Percentiles rank a stretch among this genome's conserved stretches.
phyloP scores from a whole-genome alignment of 1,140 invertebrate genomes.

The Pachypsylla venusta region DNA sequence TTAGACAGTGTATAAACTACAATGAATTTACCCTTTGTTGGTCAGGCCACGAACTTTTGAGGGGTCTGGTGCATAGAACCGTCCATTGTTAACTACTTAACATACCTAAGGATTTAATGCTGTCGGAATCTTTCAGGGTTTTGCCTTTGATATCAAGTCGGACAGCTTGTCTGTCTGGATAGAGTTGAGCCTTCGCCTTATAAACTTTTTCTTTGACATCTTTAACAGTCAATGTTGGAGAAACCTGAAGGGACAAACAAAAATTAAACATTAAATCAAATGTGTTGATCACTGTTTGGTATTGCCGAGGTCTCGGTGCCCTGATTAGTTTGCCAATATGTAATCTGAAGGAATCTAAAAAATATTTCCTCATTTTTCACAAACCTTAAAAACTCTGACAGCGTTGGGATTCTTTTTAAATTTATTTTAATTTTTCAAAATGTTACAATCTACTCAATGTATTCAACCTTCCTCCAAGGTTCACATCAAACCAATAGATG shows the following conservation, averaged over 20 bases:
- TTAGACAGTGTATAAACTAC: too few relatives aligned
- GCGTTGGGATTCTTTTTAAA: neutral
- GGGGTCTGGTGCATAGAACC: too few relatives aligned
- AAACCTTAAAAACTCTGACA: neutral
- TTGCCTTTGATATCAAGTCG: constrained; percentile 65
- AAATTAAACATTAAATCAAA: constrained; percentile 3
- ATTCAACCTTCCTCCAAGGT: too few relatives aligned
- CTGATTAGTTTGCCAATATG: neutral
- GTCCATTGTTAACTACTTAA: constrained; percentile 15
- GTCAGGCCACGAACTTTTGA: too few relatives aligned
- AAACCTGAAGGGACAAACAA: constrained; percentile 17
- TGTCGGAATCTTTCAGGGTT: constrained; percentile 51
- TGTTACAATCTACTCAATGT: too few relatives aligned
- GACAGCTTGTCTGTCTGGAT: constrained; percentile 66
- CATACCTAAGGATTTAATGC: constrained; percentile 34
- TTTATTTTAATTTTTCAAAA: neutral
- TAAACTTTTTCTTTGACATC: constrained; percentile 63
- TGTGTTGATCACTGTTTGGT: too few relatives aligned
- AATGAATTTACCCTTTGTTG: too few relatives aligned
- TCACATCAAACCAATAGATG: too few relatives aligned
- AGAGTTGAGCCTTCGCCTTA: constrained; percentile 44
- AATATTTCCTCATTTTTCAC: neutral
- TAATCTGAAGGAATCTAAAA: neutral
- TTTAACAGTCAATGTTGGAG: constrained; percentile 38
- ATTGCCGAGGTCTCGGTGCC: too few relatives aligned